A percentile compares a stretch with the other conserved stretches of the same genome.
Evolutionary conservation across 1,140 invertebrate genomes (phyloP).

Genomic region (Muscidifurax raptorellus): DNA sequence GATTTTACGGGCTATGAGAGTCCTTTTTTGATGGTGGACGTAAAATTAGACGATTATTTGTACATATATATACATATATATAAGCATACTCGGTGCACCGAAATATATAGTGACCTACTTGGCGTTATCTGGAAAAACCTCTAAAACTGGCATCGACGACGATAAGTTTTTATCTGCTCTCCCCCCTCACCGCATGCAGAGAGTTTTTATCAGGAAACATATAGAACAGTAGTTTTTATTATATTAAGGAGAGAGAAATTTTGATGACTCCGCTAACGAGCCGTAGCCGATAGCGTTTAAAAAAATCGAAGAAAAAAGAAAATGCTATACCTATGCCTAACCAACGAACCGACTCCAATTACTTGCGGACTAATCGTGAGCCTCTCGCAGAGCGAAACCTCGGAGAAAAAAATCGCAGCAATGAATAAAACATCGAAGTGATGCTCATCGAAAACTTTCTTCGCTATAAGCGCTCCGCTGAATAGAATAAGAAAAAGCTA

Average conservation of each 20-base stretch:
- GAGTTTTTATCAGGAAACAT: not conserved
- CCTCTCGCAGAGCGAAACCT: not conserved
- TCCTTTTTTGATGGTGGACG: not conserved
- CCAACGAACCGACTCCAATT: too few relatives aligned
- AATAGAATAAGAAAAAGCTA: too few relatives aligned
- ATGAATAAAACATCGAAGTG: not conserved
- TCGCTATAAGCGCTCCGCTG: too few relatives aligned
- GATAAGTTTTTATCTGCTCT: not conserved
- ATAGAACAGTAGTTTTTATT: conserved; percentile 2
- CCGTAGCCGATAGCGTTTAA: not conserved
- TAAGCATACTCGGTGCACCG: too few relatives aligned
- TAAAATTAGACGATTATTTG: not conserved
- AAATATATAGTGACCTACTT: not conserved
- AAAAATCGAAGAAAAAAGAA: not conserved
- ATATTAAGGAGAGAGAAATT: not conserved
- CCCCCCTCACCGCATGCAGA: too few relatives aligned
- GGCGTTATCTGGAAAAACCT: not conserved
- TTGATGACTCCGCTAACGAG: not conserved
- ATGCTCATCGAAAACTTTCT: not conserved
- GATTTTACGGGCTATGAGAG: too few relatives aligned
- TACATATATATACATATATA: not conserved
- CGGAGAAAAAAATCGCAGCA: not conserved
- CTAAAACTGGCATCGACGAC: not conserved
- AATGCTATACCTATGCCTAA: too few relatives aligned
- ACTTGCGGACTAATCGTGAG: too few relatives aligned